Evolutionary conservation across 1,140 invertebrate species (phyloP), one percentile per base, ranked within the genome.

Genomic region (Uloborus diversus): DNA sequence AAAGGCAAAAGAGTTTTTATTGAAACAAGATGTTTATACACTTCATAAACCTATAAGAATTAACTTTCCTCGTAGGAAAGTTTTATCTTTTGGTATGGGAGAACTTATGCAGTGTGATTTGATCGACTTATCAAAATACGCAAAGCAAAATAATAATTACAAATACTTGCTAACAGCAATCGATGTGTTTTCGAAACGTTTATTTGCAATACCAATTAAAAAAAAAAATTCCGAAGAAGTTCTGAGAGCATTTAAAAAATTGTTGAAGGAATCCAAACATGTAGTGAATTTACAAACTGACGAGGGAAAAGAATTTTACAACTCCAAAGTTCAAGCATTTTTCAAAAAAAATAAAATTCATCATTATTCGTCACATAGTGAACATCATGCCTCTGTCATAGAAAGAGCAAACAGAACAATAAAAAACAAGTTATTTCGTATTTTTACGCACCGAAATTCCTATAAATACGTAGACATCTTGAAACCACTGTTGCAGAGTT

Each of bases 391-490:
- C 84, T 86, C 86, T n/a, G 84, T 88, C 59, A 84, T 85, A 42
- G 88, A 89, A 84, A 59, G 88, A 71, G 86, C 88, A 62, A 88
- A 87, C 82, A 81, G 86, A 80, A 89, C 87, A 33, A 73, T 89
- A 64, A 89, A 88, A 85, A 79, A 68, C 23, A 86, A 84, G 81
- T 84, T 89, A 75, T 89, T 82, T 80, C 85, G 84, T 64, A 86
- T 81, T 28, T 88, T 89, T 79, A 86, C 85, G 82, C 68, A 84
- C 57, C 78, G 84, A 25, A 86, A 86, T 7, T 85, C 82, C 28
- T 85, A 87, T 70, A 85, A 85, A 59, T 89, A 86, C 84, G 73
- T 86, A 1, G 69, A 86, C 80, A 84, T 85, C 13, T 82, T 88
- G 56, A 62, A 78, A 28, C 4, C 11, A 20, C 3, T 68, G 4